Percentiles rank a stretch among this genome's conserved stretches.
Evolutionary conservation across 37 sponge, comb jelly and placozoan genomes (phyloP).

Genomic region (Cliona cf. orientalis): DNA sequence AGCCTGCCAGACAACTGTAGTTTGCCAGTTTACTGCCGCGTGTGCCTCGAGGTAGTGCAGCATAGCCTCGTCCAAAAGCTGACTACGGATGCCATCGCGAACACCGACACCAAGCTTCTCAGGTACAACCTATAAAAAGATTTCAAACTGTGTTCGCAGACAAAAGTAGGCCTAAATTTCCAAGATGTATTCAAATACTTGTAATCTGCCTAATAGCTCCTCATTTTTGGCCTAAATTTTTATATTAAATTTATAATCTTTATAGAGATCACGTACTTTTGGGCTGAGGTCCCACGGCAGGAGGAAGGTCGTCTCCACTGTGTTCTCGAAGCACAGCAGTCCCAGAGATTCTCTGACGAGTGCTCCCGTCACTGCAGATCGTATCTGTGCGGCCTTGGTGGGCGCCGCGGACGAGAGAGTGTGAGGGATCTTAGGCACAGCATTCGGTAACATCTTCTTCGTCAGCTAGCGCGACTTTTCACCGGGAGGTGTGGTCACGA

Average conservation of each 20-base stretch:
- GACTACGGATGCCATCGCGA: slow-evolving; percentile 42
- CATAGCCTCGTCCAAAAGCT: slow-evolving; percentile 41
- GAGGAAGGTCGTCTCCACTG: slow-evolving; percentile 74
- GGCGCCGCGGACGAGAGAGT: slow-evolving; percentile 62
- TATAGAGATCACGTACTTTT: neutral
- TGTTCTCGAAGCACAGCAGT: slow-evolving; percentile 60
- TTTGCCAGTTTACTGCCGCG: slow-evolving; percentile 55
- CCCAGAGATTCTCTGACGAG: slow-evolving; percentile 36
- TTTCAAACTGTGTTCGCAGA: neutral
- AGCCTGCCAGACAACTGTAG: slow-evolving; percentile 46
- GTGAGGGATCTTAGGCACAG: neutral
- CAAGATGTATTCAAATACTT: too few species aligned
- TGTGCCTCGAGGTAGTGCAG: slow-evolving; percentile 42
- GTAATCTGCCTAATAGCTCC: too few species aligned
- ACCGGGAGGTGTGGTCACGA: neutral
- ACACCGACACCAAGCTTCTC: slow-evolving; percentile 47
- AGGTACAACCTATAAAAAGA: slow-evolving; percentile 39
- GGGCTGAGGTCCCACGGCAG: slow-evolving; percentile 77
- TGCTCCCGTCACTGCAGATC: slow-evolving; percentile 71
- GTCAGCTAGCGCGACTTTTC: neutral
- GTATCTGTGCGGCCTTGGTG: slow-evolving; percentile 65
- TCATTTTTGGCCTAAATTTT: too few species aligned
- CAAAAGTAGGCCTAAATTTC: too few species aligned
- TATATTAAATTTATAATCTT: neutral
- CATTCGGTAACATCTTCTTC: neutral